Conservation (phyloP, 2,113 vertebrate species). For the Clupea harengus region DNA sequence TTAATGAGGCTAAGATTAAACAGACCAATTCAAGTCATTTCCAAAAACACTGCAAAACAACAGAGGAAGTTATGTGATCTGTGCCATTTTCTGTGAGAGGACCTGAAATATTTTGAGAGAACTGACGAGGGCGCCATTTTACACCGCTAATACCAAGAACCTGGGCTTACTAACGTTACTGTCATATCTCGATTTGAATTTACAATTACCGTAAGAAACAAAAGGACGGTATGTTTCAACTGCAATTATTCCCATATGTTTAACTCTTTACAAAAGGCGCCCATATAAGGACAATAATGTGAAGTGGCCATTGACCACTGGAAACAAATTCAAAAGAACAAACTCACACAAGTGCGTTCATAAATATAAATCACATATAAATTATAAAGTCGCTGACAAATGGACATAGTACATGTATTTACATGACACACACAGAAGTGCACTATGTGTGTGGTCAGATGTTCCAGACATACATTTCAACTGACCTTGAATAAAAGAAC, state of each 20-base stretch:
- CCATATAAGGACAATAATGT: not conserved
- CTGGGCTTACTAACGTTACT: not conserved
- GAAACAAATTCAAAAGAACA: not conserved
- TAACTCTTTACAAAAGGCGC: not conserved
- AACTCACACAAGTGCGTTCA: not conserved
- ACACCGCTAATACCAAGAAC: not conserved
- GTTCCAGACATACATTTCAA: slow-evolving; percentile 7
- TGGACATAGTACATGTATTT: not conserved
- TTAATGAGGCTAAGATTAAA: not conserved
- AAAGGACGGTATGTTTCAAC: slow-evolving; percentile 2
- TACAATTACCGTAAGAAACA: not conserved
- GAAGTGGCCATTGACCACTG: not conserved
- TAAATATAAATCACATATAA: slow-evolving; percentile 10
- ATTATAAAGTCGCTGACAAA: slow-evolving; percentile 4
- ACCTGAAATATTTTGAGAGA: not conserved
- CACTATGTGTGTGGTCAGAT: not conserved
- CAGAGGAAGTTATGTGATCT: not conserved
- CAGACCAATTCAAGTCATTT: not conserved
- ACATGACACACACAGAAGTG: not conserved
- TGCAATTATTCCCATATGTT: not conserved
- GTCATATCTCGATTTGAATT: not conserved
- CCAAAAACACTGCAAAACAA: not conserved
- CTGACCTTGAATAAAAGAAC: not conserved
- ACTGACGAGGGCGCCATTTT: slow-evolving; percentile 28
- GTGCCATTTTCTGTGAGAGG: not conserved